Evolutionary conservation across 1,140 invertebrate genomes (phyloP).

Genomic region (Notospermus geniculatus): DNA sequence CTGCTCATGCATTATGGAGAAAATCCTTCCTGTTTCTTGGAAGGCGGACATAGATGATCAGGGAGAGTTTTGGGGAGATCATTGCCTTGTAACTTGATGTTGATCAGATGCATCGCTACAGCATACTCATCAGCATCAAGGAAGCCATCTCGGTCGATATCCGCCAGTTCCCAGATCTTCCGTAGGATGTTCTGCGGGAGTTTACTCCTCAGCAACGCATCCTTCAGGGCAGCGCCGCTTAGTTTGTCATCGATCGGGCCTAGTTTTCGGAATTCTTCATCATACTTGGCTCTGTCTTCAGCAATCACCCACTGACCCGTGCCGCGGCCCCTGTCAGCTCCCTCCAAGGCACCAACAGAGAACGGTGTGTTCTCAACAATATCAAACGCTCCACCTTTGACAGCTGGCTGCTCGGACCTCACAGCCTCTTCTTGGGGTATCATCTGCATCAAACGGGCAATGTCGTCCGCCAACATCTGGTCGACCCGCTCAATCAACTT

Average conservation of each 20-base stretch:
- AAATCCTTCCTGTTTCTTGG: constrained; percentile 61
- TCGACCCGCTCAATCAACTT: constrained; percentile 93
- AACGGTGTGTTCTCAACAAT: constrained; percentile 88
- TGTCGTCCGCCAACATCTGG: constrained; percentile 93
- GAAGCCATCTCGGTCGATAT: constrained; percentile 95
- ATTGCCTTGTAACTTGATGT: constrained; percentile 79
- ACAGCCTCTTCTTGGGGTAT: constrained; percentile 81
- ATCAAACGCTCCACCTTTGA: constrained; percentile 69
- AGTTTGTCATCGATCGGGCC: constrained; percentile 92
- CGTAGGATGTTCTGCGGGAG: constrained; percentile 95
- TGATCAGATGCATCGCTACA: constrained; percentile 96
- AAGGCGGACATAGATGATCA: constrained; percentile 90
- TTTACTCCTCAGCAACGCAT: constrained; percentile 97
- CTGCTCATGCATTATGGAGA: no score
- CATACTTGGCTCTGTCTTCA: constrained; percentile 84
- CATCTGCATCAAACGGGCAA: constrained; percentile 90
- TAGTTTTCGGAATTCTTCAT: constrained; percentile 81
- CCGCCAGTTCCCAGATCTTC: constrained; percentile 93
- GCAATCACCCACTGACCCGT: constrained; percentile 96
- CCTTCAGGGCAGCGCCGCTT: constrained; percentile 86
- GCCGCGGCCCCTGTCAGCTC: constrained; percentile 91
- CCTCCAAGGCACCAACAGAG: constrained; percentile 93
- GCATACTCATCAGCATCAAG: constrained; percentile 97
- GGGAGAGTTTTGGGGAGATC: constrained; percentile 90
- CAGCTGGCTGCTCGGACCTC: constrained; percentile 20